Conservation (phyloP, 2,113 vertebrate species). For the Naja naja region DNA sequence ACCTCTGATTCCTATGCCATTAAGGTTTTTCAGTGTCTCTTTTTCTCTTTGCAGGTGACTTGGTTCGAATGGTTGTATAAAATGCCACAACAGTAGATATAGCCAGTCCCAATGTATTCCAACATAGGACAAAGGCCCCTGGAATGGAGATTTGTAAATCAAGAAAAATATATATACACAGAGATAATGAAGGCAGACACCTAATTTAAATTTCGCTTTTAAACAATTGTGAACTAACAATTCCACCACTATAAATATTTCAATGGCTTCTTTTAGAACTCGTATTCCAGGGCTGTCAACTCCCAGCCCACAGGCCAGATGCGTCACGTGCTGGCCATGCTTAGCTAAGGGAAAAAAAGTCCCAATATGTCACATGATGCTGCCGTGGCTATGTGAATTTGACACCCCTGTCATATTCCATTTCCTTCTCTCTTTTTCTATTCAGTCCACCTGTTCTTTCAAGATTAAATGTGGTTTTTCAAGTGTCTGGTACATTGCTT, state of each 20-base stretch:
- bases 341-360: too few species aligned
- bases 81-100: not conserved
- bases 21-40: not conserved
- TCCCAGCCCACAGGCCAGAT: too few species aligned
- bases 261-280: not conserved
- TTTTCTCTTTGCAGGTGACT: not conserved
- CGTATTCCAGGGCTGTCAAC: not conserved
- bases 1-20: not conserved
- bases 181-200: not conserved
- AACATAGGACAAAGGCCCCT: not conserved
- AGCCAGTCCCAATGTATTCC: not conserved
- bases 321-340: too few species aligned
- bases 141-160: not conserved
- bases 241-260: not conserved
- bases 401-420: not conserved
- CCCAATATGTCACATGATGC: too few species aligned
- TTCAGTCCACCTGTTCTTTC: not conserved
- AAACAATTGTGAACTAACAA: not conserved
- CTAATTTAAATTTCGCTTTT: not conserved
- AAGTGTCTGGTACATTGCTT: not conserved
- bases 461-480: not conserved
- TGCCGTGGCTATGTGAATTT: too few species aligned
- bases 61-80: not conserved
- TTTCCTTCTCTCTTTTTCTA: not conserved
- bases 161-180: not conserved